phyloP scores from a whole-genome alignment of 2,888 invertebrate species.

The Pollenia angustigena region DNA sequence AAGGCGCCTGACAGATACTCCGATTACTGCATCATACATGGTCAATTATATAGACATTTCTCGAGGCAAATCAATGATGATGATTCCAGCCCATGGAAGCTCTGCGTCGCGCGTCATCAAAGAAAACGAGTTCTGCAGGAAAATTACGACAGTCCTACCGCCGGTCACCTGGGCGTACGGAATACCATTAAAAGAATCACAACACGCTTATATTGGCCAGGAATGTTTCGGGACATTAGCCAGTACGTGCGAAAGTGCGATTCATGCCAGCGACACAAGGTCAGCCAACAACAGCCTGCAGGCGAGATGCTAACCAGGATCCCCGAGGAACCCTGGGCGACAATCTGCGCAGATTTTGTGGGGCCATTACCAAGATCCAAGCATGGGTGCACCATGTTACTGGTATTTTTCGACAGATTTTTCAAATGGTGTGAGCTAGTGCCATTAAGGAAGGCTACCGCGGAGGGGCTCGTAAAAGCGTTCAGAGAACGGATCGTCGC shows the following conservation, averaged over 20 bases:
- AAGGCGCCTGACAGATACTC: too few species aligned
- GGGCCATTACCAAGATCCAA: neutral
- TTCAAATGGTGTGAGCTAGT: slow-evolving; percentile 37
- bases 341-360: slow-evolving; percentile 12
- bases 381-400: neutral
- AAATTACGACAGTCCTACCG: neutral
- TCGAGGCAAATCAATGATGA: neutral
- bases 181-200: slow-evolving; percentile 4
- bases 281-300: slow-evolving; percentile 8
- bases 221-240: slow-evolving; percentile 34
- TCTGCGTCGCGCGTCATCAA: slow-evolving; percentile 8
- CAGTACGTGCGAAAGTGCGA: slow-evolving; percentile 22
- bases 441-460: neutral
- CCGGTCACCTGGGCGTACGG: slow-evolving; percentile 10
- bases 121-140: neutral
- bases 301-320: slow-evolving; percentile 41
- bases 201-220: slow-evolving; percentile 38
- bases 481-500: slow-evolving; percentile 5
- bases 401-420: slow-evolving; percentile 16
- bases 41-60: slow-evolving; percentile 32
- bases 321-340: slow-evolving; percentile 39
- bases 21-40: slow-evolving; percentile 15
- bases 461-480: neutral
- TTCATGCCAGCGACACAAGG: slow-evolving; percentile 36
- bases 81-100: slow-evolving; percentile 21